phyloP scores from a whole-genome alignment of 2,113 vertebrate genomes.

The Thermophis baileyi region DNA sequence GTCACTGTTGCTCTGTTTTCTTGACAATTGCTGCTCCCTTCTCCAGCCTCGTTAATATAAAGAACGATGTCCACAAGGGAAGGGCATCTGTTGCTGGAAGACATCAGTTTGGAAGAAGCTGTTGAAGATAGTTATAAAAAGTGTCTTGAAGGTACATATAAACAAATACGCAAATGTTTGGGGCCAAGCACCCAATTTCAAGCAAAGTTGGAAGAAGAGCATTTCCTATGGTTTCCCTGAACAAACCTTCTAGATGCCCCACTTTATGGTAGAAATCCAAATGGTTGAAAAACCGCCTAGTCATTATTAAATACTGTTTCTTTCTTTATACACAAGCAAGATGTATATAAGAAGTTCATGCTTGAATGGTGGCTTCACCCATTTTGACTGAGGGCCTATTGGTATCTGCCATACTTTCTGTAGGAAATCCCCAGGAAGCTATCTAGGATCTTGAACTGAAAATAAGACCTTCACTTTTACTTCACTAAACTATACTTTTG shows the following conservation, averaged over 20 bases:
- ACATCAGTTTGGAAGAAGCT: background rate
- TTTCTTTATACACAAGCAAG: background rate
- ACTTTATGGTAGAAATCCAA: slow-evolving; percentile 1
- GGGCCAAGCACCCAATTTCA: slow-evolving; percentile 11
- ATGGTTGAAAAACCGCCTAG: background rate
- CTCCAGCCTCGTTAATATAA: background rate
- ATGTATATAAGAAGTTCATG: background rate
- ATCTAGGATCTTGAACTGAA: background rate
- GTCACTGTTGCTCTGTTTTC: background rate
- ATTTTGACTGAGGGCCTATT: background rate
- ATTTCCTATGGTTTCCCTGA: slow-evolving; percentile 8
- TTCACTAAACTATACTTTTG: background rate
- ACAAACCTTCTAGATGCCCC: background rate
- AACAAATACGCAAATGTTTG: background rate
- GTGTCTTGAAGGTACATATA: slow-evolving; percentile 1
- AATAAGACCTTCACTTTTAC: background rate
- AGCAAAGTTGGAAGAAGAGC: background rate
- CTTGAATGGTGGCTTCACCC: background rate
- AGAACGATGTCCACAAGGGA: background rate
- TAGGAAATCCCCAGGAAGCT: background rate
- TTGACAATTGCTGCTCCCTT: background rate
- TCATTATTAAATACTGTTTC: background rate
- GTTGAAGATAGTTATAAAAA: background rate
- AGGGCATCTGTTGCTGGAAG: background rate
- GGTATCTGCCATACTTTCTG: background rate